Evolutionary conservation across 2,113 vertebrate genomes (phyloP).

Genomic region (Forbesichthys papilliferus): DNA sequence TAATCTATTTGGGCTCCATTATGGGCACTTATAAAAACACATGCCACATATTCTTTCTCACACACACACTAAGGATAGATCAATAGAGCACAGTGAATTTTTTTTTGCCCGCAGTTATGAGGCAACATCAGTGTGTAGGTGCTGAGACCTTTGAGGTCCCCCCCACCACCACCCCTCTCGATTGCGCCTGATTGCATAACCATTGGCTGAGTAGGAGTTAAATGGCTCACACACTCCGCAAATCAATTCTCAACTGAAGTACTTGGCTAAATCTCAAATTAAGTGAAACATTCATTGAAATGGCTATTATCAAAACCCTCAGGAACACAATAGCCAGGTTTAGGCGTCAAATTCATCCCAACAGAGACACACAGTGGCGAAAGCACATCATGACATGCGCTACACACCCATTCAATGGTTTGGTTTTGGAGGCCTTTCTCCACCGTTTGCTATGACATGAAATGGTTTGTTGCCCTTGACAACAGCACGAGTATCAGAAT

Average conservation of each 20-base stretch:
- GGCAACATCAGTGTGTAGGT: conserved; percentile 68
- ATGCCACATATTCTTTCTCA: neutral
- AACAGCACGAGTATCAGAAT: too few species aligned
- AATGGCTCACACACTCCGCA: conserved; percentile 56
- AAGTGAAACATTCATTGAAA: conserved; percentile 63
- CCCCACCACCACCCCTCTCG: conserved; percentile 47
- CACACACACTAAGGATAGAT: conserved; percentile 33
- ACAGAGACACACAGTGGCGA: conserved; percentile 59
- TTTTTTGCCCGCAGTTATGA: conserved; percentile 33
- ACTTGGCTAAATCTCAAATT: conserved; percentile 68
- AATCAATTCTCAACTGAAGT: conserved; percentile 58
- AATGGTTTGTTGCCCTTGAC: too few species aligned
- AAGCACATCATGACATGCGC: neutral
- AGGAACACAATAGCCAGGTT: neutral
- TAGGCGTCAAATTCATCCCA: neutral
- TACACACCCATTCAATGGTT: neutral
- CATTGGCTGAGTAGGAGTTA: conserved; percentile 71
- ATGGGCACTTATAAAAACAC: conserved; percentile 19
- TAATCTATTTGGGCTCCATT: conserved; percentile 51
- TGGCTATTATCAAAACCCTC: neutral
- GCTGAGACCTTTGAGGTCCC: conserved; percentile 68
- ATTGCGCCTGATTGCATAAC: conserved; percentile 75
- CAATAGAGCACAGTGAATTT: conserved; percentile 54
- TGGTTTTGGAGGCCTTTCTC: neutral
- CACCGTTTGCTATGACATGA: too few species aligned